phyloP scores from a whole-genome alignment of 2,797 vertebrate species.

The Phalloptychus januarius region DNA sequence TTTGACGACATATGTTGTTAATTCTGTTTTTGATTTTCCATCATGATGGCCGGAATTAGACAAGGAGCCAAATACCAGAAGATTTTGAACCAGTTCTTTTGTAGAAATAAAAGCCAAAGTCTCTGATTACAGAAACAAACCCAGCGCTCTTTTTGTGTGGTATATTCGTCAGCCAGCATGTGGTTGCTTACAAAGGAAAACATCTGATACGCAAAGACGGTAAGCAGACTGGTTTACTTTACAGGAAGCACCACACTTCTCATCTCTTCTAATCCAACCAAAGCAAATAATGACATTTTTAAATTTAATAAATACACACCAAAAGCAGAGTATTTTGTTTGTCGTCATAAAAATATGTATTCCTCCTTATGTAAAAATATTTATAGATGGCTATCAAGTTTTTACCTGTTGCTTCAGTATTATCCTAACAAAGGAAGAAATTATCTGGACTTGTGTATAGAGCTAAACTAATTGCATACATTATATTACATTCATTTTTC shows the following conservation, averaged over 20 bases:
- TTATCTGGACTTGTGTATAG: neutral
- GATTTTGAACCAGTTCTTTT: neutral
- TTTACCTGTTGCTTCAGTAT: neutral
- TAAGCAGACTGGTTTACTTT: neutral
- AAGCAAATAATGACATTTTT: neutral
- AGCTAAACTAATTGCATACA: neutral
- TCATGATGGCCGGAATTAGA: neutral
- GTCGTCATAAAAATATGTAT: neutral
- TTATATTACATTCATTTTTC: neutral
- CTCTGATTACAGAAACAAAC: neutral
- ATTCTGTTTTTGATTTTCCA: neutral
- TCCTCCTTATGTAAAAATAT: neutral
- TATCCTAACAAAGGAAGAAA: neutral
- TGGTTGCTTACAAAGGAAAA: neutral
- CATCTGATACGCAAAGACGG: neutral
- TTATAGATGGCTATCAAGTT: neutral
- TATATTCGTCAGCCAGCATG: neutral
- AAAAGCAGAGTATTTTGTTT: neutral
- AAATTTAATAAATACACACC: neutral
- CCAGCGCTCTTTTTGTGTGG: neutral
- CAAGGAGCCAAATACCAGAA: neutral
- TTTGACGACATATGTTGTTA: neutral
- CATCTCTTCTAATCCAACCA: neutral
- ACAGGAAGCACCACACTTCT: neutral
- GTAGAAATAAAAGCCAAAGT: neutral